Base-by-base conservation (phyloP, 2,797 vertebrate species). In the Oreortyx pictus region DNA sequence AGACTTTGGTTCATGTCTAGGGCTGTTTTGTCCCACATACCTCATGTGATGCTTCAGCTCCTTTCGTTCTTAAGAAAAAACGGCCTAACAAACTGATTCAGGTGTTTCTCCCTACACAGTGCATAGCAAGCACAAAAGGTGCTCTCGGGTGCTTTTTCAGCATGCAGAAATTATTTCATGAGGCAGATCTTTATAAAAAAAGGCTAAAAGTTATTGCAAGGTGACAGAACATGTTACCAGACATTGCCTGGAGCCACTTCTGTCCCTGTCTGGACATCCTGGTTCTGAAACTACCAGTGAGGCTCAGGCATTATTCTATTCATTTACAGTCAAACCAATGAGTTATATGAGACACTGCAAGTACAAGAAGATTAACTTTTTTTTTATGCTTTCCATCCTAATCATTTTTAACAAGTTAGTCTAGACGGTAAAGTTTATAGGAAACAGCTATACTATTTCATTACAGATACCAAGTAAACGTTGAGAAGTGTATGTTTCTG, bases 61-160 rank as follows among this genome's bases (percentile, higher is more conserved):
- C 46, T 39, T 46, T 6, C 11, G 3, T 75, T 64, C 37, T 22
- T 33, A 57, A 33, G 33, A 33, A 33, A 14, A 27, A 27, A 50
- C 3, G 50, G 16, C 11, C 56, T 18, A n/a, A 5, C 3, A 1
- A 75, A 11, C 3, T 33, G 1, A 0, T 61, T 75, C 31, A 61
- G 11, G 4, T 64, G 15, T 6, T 78, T 88, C 8, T 65, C 19
- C 11, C 59, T 60, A 64, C 0, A 0, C 14, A 41, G 25, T 9
- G 18, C 23, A 60, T 3, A 8, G 3, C 13, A 47, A 35, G 4
- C 14, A 5, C 22, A 50, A 73, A 93, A 77, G 5, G 2, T 29
- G 33, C 6, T 82, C 22, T 73, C 43, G 37, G 6, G 17, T 59
- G 7, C 9, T 76, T 90, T 64, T 19, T 47, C 41, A 80, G 5